Evolutionary conservation across 2,113 vertebrate species (phyloP).

Genomic region (Brevimyrus niger): DNA sequence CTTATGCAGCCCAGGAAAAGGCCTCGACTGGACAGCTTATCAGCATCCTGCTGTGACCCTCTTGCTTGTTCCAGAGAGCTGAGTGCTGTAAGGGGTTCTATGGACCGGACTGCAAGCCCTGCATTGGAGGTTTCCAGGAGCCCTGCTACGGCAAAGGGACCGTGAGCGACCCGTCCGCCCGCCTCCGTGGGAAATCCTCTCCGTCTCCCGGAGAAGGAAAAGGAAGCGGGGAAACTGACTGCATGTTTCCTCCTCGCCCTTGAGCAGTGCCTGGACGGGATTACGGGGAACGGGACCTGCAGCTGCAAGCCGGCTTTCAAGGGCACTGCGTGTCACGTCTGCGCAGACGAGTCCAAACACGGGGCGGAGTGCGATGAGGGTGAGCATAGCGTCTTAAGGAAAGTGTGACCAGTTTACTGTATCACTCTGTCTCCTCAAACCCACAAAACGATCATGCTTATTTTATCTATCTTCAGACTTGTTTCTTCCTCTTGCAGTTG

Average conservation of each 20-base stretch:
- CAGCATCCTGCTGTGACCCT: neutral
- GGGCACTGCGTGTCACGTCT: constrained; percentile 89
- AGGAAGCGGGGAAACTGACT: neutral
- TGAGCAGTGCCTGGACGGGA: constrained; percentile 78
- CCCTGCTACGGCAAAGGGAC: constrained; percentile 84
- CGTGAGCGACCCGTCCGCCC: constrained; percentile 57
- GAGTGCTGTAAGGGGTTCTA: constrained; percentile 90
- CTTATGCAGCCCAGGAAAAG: neutral
- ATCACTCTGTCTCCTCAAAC: neutral
- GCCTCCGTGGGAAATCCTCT: neutral
- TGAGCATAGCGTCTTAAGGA: constrained; percentile 43
- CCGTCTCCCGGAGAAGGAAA: neutral
- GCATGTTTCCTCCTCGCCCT: neutral
- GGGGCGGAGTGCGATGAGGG: constrained; percentile 84
- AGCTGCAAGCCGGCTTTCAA: constrained; percentile 69
- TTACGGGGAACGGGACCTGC: constrained; percentile 78
- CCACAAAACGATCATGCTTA: neutral
- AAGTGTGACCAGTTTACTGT: neutral
- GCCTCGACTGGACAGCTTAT: neutral
- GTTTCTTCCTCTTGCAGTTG: neutral
- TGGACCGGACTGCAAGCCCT: constrained; percentile 81
- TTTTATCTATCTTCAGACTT: neutral
- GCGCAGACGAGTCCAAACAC: constrained; percentile 71
- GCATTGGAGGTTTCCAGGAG: constrained; percentile 81
- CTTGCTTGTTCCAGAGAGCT: constrained; percentile 52